A percentile compares a stretch with the other conserved stretches of the same genome.
phyloP scores from a whole-genome alignment of 2,888 invertebrate species.

The Eupeodes luniger region DNA sequence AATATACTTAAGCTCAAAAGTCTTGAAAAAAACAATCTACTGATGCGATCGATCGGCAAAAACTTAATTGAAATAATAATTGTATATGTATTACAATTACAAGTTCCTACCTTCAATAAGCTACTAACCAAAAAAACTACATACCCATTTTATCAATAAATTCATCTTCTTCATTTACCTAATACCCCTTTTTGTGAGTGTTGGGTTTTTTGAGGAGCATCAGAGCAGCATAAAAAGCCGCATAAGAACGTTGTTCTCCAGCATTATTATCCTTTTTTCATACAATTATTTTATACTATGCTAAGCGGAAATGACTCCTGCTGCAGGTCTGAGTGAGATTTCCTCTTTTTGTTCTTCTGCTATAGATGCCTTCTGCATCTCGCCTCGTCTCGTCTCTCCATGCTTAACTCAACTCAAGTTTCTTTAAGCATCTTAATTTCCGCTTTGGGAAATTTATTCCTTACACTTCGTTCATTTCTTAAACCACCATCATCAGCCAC shows the following conservation, averaged over 20 bases:
- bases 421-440: slow-evolving; percentile 75
- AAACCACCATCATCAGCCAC: not conserved
- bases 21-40: not conserved
- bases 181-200: not conserved
- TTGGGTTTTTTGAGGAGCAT: not conserved
- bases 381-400: not conserved
- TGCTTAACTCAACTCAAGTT: slow-evolving; percentile 52
- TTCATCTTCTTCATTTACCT: not conserved
- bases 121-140: not conserved
- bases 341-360: slow-evolving; percentile 42
- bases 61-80: slow-evolving; percentile 10
- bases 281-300: slow-evolving; percentile 46
- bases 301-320: slow-evolving; percentile 70
- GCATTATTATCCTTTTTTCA: slow-evolving; percentile 47
- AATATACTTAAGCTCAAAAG: not conserved
- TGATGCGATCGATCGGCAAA: not conserved
- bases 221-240: slow-evolving; percentile 30
- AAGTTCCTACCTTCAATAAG: not conserved
- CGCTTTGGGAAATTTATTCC: slow-evolving; percentile 66
- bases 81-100: not conserved
- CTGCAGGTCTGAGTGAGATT: slow-evolving; percentile 67
- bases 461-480: slow-evolving; percentile 29
- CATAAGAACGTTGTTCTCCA: slow-evolving; percentile 57
- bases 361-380: too few species aligned
- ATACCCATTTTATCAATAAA: not conserved